phyloP scores from a whole-genome alignment of 2,113 vertebrate genomes.

The Alosa alosa region DNA sequence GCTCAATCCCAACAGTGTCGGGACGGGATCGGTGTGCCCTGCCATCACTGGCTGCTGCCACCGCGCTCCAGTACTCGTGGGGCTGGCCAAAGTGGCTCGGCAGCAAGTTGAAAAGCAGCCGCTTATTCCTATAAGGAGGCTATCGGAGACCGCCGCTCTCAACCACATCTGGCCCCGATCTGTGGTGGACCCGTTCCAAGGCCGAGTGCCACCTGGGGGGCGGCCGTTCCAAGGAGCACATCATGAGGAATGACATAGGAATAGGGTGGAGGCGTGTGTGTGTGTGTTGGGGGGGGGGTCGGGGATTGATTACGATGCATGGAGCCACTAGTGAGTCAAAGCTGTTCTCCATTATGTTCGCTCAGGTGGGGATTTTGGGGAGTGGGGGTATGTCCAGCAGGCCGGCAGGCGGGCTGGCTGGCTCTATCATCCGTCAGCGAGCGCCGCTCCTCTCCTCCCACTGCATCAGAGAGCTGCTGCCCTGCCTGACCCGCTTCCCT shows the following conservation, averaged over 20 bases:
- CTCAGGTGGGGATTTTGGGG: neutral
- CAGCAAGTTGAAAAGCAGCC: no score
- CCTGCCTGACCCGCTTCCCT: neutral
- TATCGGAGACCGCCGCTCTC: neutral
- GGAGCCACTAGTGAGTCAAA: neutral
- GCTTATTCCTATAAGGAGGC: neutral
- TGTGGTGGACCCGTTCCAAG: neutral
- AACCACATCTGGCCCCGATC: slow-evolving; percentile 8
- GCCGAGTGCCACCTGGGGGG: neutral
- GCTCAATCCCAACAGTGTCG: neutral
- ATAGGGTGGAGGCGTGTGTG: neutral
- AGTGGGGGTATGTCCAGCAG: no score
- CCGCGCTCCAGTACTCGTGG: neutral
- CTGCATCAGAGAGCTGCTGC: neutral
- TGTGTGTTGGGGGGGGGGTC: neutral
- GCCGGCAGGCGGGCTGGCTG: neutral
- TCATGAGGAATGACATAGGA: neutral
- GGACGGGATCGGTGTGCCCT: neutral
- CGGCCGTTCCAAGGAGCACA: neutral
- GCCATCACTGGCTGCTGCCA: neutral
- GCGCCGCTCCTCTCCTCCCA: neutral
- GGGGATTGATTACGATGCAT: neutral
- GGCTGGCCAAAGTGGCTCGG: neutral
- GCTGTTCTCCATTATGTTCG: neutral
- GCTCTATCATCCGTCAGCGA: neutral